phyloP scores from a whole-genome alignment of 2,113 vertebrate genomes.

The Hyperoodon ampullatus region DNA sequence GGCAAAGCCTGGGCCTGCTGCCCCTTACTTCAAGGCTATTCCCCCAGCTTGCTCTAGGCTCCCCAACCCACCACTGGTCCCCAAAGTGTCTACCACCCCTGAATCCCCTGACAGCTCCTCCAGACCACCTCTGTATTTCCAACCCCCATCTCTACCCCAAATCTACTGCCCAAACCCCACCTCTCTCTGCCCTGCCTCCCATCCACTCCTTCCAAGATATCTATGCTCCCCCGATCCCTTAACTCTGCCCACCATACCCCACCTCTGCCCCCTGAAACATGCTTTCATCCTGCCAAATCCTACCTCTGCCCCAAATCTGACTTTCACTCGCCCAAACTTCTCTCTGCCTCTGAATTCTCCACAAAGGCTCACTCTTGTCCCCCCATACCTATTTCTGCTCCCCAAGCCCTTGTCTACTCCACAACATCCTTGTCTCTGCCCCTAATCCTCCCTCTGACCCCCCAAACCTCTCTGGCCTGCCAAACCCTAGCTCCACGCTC shows the following conservation, averaged over 20 bases:
- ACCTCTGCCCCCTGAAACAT: neutral
- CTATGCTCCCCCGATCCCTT: neutral
- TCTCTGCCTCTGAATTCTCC: neutral
- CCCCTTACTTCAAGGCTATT: conserved; percentile 24
- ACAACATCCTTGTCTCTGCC: neutral
- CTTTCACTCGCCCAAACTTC: neutral
- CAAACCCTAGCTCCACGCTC: neutral
- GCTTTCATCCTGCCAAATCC: neutral
- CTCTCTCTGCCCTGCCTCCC: neutral
- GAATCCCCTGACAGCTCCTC: conserved; percentile 12
- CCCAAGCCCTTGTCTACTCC: neutral
- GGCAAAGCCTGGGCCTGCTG: neutral
- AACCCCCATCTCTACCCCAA: neutral
- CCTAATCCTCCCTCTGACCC: neutral
- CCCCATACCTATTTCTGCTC: neutral
- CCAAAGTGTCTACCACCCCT: conserved; percentile 11
- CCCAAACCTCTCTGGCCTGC: neutral
- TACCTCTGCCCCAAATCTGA: neutral
- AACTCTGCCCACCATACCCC: neutral
- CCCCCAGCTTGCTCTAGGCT: conserved; percentile 12
- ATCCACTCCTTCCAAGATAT: neutral
- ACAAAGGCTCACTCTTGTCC: neutral
- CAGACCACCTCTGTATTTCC: neutral
- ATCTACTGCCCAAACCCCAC: neutral
- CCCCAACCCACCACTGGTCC: neutral